A percentile compares a stretch with the other conserved stretches of the same genome.
These are phyloP conservation scores for Liasis olivaceus DNA, from an alignment of 2,797 vertebrate genomes.

Conservation along the genomic window DNA sequence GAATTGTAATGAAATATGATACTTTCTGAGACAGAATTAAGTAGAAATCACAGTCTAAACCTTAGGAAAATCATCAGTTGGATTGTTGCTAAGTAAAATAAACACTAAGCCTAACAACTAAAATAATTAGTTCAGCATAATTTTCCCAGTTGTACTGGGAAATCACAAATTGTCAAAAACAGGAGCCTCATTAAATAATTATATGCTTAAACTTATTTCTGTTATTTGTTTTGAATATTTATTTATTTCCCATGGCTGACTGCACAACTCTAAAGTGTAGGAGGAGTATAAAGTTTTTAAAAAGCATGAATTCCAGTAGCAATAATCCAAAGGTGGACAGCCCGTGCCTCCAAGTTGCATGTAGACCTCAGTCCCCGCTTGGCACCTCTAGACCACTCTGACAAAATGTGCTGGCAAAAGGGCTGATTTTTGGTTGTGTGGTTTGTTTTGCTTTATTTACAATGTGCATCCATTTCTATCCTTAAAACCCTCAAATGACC, in stretches of 20 bases:
- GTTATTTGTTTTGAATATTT: not conserved
- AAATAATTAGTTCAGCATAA: not conserved
- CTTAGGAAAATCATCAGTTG: slow-evolving; percentile 1
- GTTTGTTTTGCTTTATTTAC: no score
- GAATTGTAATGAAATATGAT: slow-evolving; percentile 1
- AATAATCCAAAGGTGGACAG: not conserved
- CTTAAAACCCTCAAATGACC: no score
- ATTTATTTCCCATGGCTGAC: not conserved
- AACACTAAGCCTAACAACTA: slow-evolving; percentile 11
- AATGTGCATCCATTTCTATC: no score
- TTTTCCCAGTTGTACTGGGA: not conserved
- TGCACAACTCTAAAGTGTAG: not conserved
- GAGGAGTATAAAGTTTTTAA: not conserved
- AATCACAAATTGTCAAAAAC: not conserved
- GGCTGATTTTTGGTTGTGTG: no score
- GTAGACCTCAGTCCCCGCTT: no score
- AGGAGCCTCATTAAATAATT: not conserved
- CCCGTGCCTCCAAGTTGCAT: no score
- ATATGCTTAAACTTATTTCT: not conserved
- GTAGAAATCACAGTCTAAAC: slow-evolving; percentile 28
- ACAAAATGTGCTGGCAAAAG: no score
- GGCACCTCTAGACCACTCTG: no score
- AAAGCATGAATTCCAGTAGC: not conserved
- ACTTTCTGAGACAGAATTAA: slow-evolving; percentile 12
- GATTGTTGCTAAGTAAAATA: slow-evolving; percentile 1